Conservation (phyloP, 1,140 invertebrate genomes). For the Drosophila kikkawai region DNA sequence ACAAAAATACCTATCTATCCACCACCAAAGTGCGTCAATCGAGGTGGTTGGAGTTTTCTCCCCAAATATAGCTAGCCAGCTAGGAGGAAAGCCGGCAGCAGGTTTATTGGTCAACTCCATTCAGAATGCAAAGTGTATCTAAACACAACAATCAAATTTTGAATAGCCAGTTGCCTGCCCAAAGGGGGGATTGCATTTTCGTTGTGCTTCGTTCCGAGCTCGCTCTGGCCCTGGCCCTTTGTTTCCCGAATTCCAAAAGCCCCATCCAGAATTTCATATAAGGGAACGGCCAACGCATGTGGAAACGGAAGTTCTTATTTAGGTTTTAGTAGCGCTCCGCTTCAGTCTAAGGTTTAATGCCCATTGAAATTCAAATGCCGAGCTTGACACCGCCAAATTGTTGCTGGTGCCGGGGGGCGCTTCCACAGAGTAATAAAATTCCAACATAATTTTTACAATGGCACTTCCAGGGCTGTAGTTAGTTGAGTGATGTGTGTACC, state of each 20-base stretch:
- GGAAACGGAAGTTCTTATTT: constrained; percentile 77
- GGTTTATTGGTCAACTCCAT: constrained; percentile 51
- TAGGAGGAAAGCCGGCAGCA: constrained; percentile 26
- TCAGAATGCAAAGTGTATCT: constrained; percentile 66
- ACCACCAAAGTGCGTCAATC: constrained; percentile 32
- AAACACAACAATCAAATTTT: constrained; percentile 54
- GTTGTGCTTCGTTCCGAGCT: constrained; percentile 7
- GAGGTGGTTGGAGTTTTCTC: constrained; percentile 49
- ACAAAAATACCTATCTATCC: constrained; percentile 50
- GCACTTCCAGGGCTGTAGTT: constrained; percentile 48
- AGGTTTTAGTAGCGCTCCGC: constrained; percentile 46
- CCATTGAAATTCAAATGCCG: constrained; percentile 76
- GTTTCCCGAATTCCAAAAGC: constrained; percentile 53
- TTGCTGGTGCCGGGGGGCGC: constrained; percentile 25
- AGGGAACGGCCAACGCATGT: constrained; percentile 36
- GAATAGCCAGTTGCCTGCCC: constrained; percentile 66
- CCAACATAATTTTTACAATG: constrained; percentile 56
- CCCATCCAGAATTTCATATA: constrained; percentile 32
- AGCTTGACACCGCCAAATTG: constrained; percentile 54
- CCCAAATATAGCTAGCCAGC: constrained; percentile 58
- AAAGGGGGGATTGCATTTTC: constrained; percentile 44
- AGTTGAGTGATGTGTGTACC: constrained; percentile 7
- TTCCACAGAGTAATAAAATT: constrained; percentile 38
- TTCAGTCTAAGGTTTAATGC: constrained; percentile 48
- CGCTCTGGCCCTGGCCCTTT: constrained; percentile 34